phyloP scores from a whole-genome alignment of 2,797 vertebrate genomes.

The Argyrosomus regius region DNA sequence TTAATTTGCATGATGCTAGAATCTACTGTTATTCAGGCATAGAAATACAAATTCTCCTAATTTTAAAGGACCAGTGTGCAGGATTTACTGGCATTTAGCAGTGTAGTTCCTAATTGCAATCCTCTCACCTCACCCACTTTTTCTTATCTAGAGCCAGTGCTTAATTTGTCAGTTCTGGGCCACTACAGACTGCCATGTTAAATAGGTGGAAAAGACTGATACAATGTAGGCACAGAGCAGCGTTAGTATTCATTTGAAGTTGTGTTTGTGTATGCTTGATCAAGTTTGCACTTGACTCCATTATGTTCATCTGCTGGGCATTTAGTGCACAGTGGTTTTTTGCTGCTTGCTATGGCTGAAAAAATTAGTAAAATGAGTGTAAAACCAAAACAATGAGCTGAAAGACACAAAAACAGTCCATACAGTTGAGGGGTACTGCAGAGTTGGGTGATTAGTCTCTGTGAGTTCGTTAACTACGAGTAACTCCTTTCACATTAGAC shows the following conservation, averaged over 20 bases:
- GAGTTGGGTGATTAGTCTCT: too few species aligned
- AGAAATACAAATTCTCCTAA: not conserved
- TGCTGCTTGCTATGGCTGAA: not conserved
- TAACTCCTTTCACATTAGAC: not conserved
- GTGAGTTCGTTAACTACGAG: too few species aligned
- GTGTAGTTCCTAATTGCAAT: too few species aligned
- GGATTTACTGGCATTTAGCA: too few species aligned
- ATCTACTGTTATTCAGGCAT: not conserved
- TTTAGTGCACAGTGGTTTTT: too few species aligned
- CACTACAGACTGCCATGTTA: too few species aligned
- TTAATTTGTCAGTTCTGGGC: too few species aligned
- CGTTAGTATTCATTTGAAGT: not conserved
- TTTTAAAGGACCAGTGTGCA: too few species aligned
- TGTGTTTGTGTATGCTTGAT: not conserved
- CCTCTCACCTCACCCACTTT: too few species aligned
- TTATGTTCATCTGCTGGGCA: not conserved
- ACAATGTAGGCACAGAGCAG: not conserved
- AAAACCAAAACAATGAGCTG: slow-evolving; percentile 9
- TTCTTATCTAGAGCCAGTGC: too few species aligned
- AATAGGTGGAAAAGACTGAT: not conserved
- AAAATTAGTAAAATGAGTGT: not conserved
- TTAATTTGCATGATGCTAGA: not conserved
- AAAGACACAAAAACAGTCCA: not conserved
- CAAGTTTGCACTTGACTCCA: not conserved
- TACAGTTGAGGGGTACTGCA: too few species aligned